Base-by-base conservation (phyloP, 2,113 vertebrate species). In the Holacanthus passer region DNA sequence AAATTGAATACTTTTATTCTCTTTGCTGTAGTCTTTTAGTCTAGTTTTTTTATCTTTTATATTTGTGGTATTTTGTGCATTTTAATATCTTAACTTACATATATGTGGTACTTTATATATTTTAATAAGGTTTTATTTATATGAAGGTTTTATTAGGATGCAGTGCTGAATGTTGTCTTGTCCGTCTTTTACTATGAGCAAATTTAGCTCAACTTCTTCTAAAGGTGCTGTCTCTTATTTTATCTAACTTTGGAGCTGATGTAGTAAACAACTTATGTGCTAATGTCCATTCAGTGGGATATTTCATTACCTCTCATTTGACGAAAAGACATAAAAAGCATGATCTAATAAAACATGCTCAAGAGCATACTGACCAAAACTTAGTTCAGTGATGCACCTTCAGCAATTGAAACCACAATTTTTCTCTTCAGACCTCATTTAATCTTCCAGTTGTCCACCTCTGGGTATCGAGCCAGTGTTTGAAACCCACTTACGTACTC, bases 401-500 rank as follows among this genome's bases (percentile, higher is more conserved):
- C 35, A 58, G 29, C 55, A 47, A 70, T 24, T 67, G 47, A 82
- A 89, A 88, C 73, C 58, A 66, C 20, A 16, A 39, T 78, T 79
- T 91, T 73, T 79, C 62, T 78, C 31, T 65, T 13, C 2, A 19
- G 60, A 58, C 59, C 81, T 70, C 20, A 66, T 86, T 82, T 45
- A 78, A 52, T 87, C 47, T 76, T 65, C 55, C 67, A 37, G 73
- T 17, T 58, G 84, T 87, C 81, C 83, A 75, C 78, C 24, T 77
- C 31, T 59, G 35, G 63, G 70, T 55, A 53, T 58, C n/a, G 47
- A 79, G 69, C 64, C 43, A 19, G 82, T 52, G 83, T 70, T 83
- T 89, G 79, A 86, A 79, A 73, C 65, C 27, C 79, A 64, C 83
- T 80, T 56, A 80, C n/a, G n/a, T 50, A 10, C 75, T 66, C 74